Evolutionary conservation across 2,113 vertebrate species (phyloP), one percentile per base, ranked within the genome.

Genomic region (Syrrhaptes paradoxus): DNA sequence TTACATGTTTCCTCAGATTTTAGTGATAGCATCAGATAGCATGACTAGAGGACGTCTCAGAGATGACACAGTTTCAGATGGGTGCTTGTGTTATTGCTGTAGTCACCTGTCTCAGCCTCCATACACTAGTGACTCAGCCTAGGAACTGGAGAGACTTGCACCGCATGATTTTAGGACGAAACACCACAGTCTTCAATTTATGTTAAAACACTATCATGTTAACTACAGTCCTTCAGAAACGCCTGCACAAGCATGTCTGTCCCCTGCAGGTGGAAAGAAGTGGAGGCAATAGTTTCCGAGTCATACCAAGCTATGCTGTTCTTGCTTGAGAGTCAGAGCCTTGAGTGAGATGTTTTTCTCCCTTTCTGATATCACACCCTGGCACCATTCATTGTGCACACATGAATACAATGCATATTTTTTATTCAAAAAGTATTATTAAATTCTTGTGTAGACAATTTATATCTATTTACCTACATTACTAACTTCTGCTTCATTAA

Each of bases 1-100:
- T 52, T 66, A 41, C 3, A 13, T 0, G 0, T 41, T 49, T 61
- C 20, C 34, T 70, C 1, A 0, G 3, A 70, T 54, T 73, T 77
- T 76, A 71, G 8, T 11, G 8, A 26, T 89, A 51, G 51, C 17
- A 34, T 51, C 32, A 72, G 25, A 46, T 17, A 49, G 6, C 2
- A 4, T 31, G n/a, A 43, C 11, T n/a, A 14, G 7, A 66, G 3
- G 3, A 17, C 26, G 16, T 48, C 26, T 89, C 67, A 26, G 32
- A 48, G 28, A 81, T 19, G 13, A 54, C 16, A 32, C 2, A 12
- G 13, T 36, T 85, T 71, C 48, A 82, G 46, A 31, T 10, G 13
- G 3, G 9, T 74, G 48, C 34, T 75, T 28, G 38, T 28, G 16
- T 68, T 59, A 63, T n/a, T 68, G 45, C 21, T 13, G 18, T 10